A percentile compares a stretch with the other conserved stretches of the same genome.
These are phyloP conservation scores for Eristalinus aeneus DNA, from an alignment of 2,888 invertebrate species.

Conservation along the genomic window DNA sequence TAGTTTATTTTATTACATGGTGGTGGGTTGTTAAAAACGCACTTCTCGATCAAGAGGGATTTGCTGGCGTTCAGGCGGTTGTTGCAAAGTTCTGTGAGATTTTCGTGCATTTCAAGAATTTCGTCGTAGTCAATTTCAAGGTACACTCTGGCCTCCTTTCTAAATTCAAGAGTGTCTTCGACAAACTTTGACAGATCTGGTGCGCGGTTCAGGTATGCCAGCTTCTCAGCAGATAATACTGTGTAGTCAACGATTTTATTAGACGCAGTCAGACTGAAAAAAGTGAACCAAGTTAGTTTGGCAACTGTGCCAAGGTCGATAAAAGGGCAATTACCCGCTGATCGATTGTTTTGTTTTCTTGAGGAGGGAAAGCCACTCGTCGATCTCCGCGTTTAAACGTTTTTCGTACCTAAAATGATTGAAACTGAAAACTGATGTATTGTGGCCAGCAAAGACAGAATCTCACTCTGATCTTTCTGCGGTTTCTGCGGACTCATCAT, in stretches of 20 bases:
- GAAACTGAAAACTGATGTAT: neutral
- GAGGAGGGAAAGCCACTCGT: conserved; percentile 72
- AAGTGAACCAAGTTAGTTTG: neutral
- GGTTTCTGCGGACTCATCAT: conserved; percentile 16
- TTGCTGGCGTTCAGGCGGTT: conserved; percentile 48
- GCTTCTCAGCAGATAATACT: conserved; percentile 74
- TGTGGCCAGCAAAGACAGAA: neutral
- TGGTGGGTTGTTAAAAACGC: conserved; percentile 42
- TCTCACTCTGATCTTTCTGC: conserved; percentile 72
- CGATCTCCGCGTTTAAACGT: conserved; percentile 71
- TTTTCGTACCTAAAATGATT: conserved; percentile 72
- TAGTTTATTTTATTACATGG: conserved; percentile 29
- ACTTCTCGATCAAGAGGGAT: conserved; percentile 48
- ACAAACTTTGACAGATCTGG: conserved; percentile 74
- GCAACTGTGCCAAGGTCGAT: neutral
- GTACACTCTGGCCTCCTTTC: conserved; percentile 72
- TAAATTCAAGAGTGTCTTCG: conserved; percentile 74
- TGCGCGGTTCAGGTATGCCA: conserved; percentile 72
- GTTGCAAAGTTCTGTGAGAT: conserved; percentile 71
- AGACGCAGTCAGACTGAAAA: conserved; percentile 10
- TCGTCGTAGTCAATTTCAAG: conserved; percentile 71
- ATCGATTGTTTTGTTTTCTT: conserved; percentile 51
- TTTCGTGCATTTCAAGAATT: conserved; percentile 72
- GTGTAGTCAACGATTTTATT: conserved; percentile 45
- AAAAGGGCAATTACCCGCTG: neutral